phyloP scores from a whole-genome alignment of 2,113 vertebrate genomes.

The Azemiops feae region DNA sequence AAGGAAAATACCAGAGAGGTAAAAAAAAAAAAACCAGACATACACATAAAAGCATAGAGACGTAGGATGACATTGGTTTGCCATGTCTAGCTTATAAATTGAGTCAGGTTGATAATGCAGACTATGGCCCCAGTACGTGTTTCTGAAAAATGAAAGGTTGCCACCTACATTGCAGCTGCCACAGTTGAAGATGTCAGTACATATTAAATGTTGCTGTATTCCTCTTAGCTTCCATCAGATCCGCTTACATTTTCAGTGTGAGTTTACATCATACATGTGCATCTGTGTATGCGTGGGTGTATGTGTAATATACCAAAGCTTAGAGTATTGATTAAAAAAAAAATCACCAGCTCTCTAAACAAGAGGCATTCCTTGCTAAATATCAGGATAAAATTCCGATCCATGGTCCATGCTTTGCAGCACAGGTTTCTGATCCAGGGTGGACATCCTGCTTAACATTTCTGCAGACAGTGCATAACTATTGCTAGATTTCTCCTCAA shows the following conservation, averaged over 20 bases:
- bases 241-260: slow-evolving; percentile 78
- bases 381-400: slow-evolving; percentile 84
- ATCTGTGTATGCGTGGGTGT: slow-evolving; percentile 69
- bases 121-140: slow-evolving; percentile 67
- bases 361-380: slow-evolving; percentile 69
- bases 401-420: slow-evolving; percentile 81
- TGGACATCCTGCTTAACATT: slow-evolving; percentile 84
- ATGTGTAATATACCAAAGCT: slow-evolving; percentile 83
- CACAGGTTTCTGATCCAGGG: slow-evolving; percentile 80
- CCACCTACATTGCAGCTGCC: slow-evolving; percentile 73
- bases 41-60: slow-evolving; percentile 49
- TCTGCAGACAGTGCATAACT: slow-evolving; percentile 82
- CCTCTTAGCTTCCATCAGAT: slow-evolving; percentile 72
- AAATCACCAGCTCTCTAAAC: slow-evolving; percentile 72
- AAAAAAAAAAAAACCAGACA: slow-evolving; percentile 30
- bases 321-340: slow-evolving; percentile 74
- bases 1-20: slow-evolving; percentile 52
- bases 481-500: slow-evolving; percentile 93
- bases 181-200: slow-evolving; percentile 65
- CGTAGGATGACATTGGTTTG: slow-evolving; percentile 66
- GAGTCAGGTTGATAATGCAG: slow-evolving; percentile 56
- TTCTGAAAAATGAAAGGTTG: slow-evolving; percentile 68
- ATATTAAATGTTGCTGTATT: slow-evolving; percentile 60
- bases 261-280: slow-evolving; percentile 58
- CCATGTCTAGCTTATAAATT: slow-evolving; percentile 68